These are phyloP conservation scores for Patella caerulea DNA, from an alignment of 2,888 invertebrate species.

Conservation along the genomic window DNA sequence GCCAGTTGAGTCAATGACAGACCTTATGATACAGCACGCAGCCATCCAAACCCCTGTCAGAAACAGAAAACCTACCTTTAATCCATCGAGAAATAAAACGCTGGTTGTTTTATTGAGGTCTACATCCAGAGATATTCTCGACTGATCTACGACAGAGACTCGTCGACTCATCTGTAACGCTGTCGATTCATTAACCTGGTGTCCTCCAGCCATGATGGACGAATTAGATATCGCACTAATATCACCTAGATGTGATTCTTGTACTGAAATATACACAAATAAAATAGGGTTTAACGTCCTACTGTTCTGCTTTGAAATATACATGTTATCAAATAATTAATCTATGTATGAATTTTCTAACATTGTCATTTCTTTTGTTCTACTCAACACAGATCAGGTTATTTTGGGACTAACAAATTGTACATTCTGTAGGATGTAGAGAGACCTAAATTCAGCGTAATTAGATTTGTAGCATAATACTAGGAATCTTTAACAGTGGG, in stretches of 20 bases:
- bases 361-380: no score
- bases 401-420: no score
- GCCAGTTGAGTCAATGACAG: no score
- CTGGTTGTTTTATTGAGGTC: slow-evolving; percentile 81
- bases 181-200: slow-evolving; percentile 49
- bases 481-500: no score
- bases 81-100: slow-evolving; percentile 90
- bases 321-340: no score
- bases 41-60: neutral
- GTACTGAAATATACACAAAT: slow-evolving; percentile 24
- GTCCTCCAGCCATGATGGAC: slow-evolving; percentile 52
- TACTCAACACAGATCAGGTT: no score
- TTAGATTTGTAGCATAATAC: no score
- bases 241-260: slow-evolving; percentile 31
- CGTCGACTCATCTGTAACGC: neutral
- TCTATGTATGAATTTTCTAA: no score
- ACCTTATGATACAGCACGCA: no score
- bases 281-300: slow-evolving; percentile 16
- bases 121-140: slow-evolving; percentile 63
- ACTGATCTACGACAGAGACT: neutral
- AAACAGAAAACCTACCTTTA: slow-evolving; percentile 76
- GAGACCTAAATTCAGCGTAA: no score
- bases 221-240: slow-evolving; percentile 54
- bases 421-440: no score
- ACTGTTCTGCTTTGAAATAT: no score